Conservation (phyloP, 2,797 vertebrate species). For the Dermochelys coriacea region DNA sequence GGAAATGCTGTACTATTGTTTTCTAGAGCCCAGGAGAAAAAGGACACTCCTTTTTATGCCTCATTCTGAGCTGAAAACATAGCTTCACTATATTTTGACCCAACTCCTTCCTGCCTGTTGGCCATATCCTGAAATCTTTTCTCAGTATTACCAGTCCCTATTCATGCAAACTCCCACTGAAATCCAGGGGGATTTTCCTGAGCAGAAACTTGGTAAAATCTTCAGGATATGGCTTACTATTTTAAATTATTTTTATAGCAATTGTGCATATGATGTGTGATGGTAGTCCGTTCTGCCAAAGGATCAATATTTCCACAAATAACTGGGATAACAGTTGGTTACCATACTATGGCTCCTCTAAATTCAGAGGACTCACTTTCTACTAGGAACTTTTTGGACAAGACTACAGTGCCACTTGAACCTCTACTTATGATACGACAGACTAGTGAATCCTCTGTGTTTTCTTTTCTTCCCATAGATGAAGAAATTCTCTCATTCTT, state of each 20-base stretch:
- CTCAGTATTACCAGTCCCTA: rapidly evolving
- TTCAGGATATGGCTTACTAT: not conserved
- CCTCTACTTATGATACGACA: not conserved
- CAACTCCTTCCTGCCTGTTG: not conserved
- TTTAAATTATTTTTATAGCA: not conserved
- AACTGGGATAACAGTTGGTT: not conserved
- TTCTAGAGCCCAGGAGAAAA: not conserved
- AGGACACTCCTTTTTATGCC: not conserved
- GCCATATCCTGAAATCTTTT: not conserved
- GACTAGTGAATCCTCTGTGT: rapidly evolving
- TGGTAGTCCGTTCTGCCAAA: not conserved
- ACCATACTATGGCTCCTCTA: not conserved
- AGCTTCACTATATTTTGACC: not conserved
- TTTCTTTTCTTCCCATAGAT: not conserved
- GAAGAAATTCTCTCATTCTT: not conserved
- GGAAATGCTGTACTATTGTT: not conserved
- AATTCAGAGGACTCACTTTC: rapidly evolving
- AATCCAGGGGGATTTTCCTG: not conserved
- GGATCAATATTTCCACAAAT: not conserved
- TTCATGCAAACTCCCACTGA: not conserved
- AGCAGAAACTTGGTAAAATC: not conserved
- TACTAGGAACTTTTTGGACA: not conserved
- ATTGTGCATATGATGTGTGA: not conserved
- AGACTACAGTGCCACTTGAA: not conserved
- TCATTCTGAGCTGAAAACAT: not conserved